A percentile compares a stretch with the other conserved stretches of the same genome.
Evolutionary conservation across 2,113 vertebrate species (phyloP).

Genomic region (Conger conger): DNA sequence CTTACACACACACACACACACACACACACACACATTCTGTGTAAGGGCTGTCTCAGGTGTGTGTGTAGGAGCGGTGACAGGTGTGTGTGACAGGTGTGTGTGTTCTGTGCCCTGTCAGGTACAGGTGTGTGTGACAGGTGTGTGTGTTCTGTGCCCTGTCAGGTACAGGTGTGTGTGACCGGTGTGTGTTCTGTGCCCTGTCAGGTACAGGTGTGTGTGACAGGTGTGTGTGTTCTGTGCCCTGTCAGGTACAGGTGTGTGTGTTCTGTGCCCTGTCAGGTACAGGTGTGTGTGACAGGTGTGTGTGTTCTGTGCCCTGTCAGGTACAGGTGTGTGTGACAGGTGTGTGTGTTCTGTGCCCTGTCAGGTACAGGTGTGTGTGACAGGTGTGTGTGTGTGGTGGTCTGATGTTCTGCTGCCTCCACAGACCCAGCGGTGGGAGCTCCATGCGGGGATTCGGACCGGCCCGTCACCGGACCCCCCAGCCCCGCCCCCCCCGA

Average conservation of each 20-base stretch:
- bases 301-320: slow-evolving; percentile 29
- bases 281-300: slow-evolving; percentile 26
- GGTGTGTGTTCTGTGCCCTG: too few relatives aligned
- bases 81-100: slow-evolving; percentile 31
- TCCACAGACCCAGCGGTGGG: slow-evolving; percentile 64
- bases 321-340: too few relatives aligned
- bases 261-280: slow-evolving; percentile 8
- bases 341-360: not conserved
- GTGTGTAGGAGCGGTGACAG: too few relatives aligned
- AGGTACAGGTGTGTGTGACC: too few relatives aligned
- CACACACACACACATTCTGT: not conserved
- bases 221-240: slow-evolving; percentile 31
- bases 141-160: not conserved
- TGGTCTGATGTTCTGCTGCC: slow-evolving; percentile 34
- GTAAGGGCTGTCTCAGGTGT: too few relatives aligned
- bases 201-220: slow-evolving; percentile 25
- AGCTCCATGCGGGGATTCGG: slow-evolving; percentile 68
- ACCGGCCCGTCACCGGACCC: slow-evolving; percentile 65
- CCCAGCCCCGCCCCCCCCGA: slow-evolving; percentile 64
- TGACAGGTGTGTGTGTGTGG: slow-evolving; percentile 32
- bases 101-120: slow-evolving; percentile 22
- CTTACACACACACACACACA: slow-evolving; percentile 11
- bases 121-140: not conserved
- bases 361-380: slow-evolving; percentile 16
- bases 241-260: too few relatives aligned